Conservation (phyloP, 2,888 invertebrate species). For the Acleris literana region DNA sequence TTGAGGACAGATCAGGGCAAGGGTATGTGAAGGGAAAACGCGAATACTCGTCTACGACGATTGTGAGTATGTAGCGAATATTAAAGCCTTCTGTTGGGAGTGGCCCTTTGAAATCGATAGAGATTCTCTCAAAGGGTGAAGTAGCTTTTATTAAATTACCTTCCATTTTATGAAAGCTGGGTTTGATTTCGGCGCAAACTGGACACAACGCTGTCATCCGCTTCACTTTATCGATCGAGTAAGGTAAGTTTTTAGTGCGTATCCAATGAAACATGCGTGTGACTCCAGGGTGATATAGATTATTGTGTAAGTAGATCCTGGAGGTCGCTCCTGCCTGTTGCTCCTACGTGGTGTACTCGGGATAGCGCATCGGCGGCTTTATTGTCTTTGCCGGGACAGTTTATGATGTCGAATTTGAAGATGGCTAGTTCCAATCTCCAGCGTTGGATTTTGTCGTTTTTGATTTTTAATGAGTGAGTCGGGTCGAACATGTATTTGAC, state of each 20-base stretch:
- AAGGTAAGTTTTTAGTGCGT: background rate
- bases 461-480: no score
- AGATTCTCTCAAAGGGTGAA: slow-evolving; percentile 30
- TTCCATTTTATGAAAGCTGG: background rate
- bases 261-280: background rate
- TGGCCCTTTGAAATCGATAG: slow-evolving; percentile 33
- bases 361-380: no score
- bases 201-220: background rate
- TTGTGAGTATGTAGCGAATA: slow-evolving; percentile 37
- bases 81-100: slow-evolving; percentile 30
- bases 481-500: no score
- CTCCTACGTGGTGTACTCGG: no score
- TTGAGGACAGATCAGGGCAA: slow-evolving; percentile 25
- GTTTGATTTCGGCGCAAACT: background rate
- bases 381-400: no score
- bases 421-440: no score
- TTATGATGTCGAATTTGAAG: no score
- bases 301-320: no score
- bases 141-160: no score
- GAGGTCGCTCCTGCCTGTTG: no score
- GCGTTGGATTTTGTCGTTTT: no score
- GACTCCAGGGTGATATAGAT: background rate
- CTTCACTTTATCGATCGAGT: background rate
- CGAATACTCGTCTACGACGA: slow-evolving; percentile 37
- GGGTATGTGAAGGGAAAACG: slow-evolving; percentile 37